Evolutionary conservation across 1,140 invertebrate genomes (phyloP), one percentile per base, ranked within the genome.

Genomic region (Tyrophagus putrescentiae): DNA sequence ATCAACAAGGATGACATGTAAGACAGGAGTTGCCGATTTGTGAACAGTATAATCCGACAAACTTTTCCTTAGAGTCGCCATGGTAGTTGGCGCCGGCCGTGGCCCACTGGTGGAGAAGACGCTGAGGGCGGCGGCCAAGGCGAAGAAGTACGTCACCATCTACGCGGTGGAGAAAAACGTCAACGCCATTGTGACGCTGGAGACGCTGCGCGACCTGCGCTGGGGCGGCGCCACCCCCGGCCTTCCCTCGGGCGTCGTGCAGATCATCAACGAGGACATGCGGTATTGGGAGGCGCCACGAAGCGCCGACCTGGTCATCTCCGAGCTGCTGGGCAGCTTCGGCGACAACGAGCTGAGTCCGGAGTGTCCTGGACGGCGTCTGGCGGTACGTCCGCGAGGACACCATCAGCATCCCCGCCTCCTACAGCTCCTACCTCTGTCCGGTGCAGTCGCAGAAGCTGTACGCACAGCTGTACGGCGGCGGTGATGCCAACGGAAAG

Each of bases 91-190:
- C 3, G 94, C 93, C 50, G 96, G 96, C 0, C 74, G 96, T 69
- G 96, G 96, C 6, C 95, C 95, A 2, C 73, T 98, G 48, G 88
- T 98, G 2, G 77, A 83, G 62, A 83, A 86, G 27, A 78, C 84
- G 32, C 72, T 97, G 2, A 82, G 83, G 72, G 92, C 93, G 7
- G 82, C 87, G 1, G 72, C 77, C 57, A 76, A 79, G 59, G 79
- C 81, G 4, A 74, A 79, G 32, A 72, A 76, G 42, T 76, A 77
- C 68, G 75, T 87, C 1, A 78, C 81, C 71, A 73, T 93, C n/a
- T 93, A 91, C 73, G 92, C 91, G 21, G 84, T 99, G 0, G 96
- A 99, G 71, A 99, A 99, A 72, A 99, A 99, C 79, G 84, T 87
- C 0, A 95, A 91, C 78, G 94, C 96, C 41, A 79, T 96, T 57